Evolutionary conservation across 2,797 vertebrate genomes (phyloP).

Genomic region (Morus bassanus): DNA sequence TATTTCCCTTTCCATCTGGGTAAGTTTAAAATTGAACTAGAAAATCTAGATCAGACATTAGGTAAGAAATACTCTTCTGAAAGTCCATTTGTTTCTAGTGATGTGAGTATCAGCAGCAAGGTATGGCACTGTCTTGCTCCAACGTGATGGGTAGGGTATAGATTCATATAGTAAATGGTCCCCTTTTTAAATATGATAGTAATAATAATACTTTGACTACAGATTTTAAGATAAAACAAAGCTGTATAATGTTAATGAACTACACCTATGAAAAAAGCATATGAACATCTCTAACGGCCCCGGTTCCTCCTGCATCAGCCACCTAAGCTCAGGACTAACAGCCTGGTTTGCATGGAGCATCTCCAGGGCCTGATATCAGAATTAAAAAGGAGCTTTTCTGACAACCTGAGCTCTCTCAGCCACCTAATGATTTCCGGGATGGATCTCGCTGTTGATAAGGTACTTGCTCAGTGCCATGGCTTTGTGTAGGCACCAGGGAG

Average conservation of each 20-base stretch:
- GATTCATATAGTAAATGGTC: neutral
- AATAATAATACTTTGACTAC: neutral
- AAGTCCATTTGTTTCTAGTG: neutral
- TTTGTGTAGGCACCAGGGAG: neutral
- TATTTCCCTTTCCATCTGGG: neutral
- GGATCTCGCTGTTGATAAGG: neutral
- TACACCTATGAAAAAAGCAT: neutral
- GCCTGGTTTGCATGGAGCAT: neutral
- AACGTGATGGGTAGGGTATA: accelerated
- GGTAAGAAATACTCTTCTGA: neutral
- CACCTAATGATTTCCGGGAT: accelerated
- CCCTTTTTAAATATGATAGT: neutral
- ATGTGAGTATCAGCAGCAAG: neutral
- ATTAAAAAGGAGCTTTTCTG: neutral
- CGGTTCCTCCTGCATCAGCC: accelerated
- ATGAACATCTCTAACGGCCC: neutral
- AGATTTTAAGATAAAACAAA: neutral
- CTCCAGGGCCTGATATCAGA: accelerated
- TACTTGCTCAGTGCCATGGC: too few relatives aligned
- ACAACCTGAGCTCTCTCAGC: neutral
- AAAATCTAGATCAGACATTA: neutral
- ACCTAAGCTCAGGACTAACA: neutral
- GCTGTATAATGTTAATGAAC: neutral
- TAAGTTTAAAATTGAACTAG: neutral
- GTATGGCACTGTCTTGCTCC: neutral